Base-by-base conservation (phyloP, 2,888 invertebrate species). In the Encarsia formosa region DNA sequence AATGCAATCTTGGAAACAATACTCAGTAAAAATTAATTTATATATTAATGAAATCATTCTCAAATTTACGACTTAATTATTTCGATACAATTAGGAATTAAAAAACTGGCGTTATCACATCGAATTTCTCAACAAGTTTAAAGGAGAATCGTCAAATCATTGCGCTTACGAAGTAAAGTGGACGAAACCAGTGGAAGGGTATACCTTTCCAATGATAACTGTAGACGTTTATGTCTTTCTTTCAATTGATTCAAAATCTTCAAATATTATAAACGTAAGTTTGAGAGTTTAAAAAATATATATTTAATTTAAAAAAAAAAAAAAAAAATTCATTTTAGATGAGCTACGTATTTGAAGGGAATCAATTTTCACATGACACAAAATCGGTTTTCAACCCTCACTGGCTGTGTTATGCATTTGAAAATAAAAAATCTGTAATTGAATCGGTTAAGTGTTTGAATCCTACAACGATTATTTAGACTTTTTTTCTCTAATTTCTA, bases 151-250 rank as follows among this genome's bases (percentile, higher is more conserved):
- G 4, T 48, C 56, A 6, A 57, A 66, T 29, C 57, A 61, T 58
- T 66, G 63, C 32, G 55, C 50, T 11, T 72, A 69, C 46, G 58
- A 75, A 66, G 71, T 68, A 9, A 65, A 68, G 39, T 78, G 75
- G 70, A 75, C 76, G 57, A 65, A 76, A 26, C 77, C 77, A 13
- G 75, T 75, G 5, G 59, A 61, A 13, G 60, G 63, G 16, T 77
- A 75, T 62, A 78, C 78, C 1, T 71, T 76, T 49, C 72, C 78
- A 5, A 74, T 75, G 61, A 75, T 74, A 1, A 76, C 74, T 15
- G 77, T 75, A n/a, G 74, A 71, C 49, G 68, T 78, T 34, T 75
- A 66, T 53, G 76, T 78, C 55, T 70, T 64, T 2, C 61, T 77
- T 4, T 71, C 70, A 57, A 68, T 58, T 8, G n/a, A 59, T 49